A percentile compares a stretch with the other conserved stretches of the same genome.
Evolutionary conservation across 2,888 invertebrate species (phyloP).

Genomic region (Glyphotaelius pellucidus): DNA sequence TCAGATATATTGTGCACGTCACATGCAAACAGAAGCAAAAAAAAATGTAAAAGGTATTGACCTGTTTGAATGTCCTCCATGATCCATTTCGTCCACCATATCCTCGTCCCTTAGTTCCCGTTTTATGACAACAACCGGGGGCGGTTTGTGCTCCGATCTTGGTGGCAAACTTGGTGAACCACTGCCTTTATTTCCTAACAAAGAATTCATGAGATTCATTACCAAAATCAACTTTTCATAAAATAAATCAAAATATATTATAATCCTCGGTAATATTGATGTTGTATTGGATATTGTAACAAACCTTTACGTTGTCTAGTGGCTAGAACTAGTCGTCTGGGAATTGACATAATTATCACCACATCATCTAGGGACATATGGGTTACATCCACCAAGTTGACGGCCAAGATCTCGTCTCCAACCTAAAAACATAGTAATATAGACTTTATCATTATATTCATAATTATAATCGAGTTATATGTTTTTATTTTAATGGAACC

Average conservation of each 20-base stretch:
- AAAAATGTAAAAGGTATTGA: conserved; percentile 24
- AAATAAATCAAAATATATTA: neutral
- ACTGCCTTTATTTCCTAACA: conserved; percentile 75
- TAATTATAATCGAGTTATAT: neutral
- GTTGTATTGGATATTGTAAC: neutral
- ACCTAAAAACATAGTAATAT: conserved; percentile 78
- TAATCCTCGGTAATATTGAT: neutral
- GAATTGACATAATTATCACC: conserved; percentile 99
- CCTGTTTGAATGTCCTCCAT: conserved; percentile 65
- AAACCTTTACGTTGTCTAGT: conserved; percentile 89
- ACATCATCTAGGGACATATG: conserved; percentile 99
- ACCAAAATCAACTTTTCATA: neutral
- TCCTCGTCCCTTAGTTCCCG: conserved; percentile 91
- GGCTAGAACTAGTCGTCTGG: conserved; percentile 94
- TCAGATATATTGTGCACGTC: neutral
- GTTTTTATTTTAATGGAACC: too few species aligned
- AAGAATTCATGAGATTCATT: conserved; percentile 13
- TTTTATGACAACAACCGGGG: conserved; percentile 95
- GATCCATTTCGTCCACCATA: conserved; percentile 79
- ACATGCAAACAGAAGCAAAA: neutral
- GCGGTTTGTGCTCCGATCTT: conserved; percentile 88
- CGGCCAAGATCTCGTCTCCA: conserved; percentile 98
- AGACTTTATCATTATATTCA: neutral
- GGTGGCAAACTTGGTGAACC: conserved; percentile 80
- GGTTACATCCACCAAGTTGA: conserved; percentile 98